A percentile compares a stretch with the other conserved stretches of the same genome.
Conservation (phyloP, 2,797 vertebrate species). For the Arctocebus calabarensis region DNA sequence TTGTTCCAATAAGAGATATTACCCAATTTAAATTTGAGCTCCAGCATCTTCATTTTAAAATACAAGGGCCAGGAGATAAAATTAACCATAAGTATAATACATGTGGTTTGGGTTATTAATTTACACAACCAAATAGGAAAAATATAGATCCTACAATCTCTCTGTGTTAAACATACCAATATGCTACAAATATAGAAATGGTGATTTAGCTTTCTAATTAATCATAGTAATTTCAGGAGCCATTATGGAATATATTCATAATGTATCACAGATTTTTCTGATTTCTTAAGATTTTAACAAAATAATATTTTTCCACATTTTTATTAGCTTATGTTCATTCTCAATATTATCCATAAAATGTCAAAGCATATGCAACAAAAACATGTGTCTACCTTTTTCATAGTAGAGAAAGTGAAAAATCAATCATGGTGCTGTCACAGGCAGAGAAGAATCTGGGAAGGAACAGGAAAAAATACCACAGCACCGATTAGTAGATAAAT, state of each 20-base stretch:
- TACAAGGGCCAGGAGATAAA: background rate
- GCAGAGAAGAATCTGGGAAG: slow-evolving; percentile 59
- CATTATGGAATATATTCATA: background rate
- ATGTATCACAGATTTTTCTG: background rate
- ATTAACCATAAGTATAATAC: background rate
- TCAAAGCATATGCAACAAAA: background rate
- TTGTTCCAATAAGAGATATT: background rate
- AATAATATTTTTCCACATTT: background rate
- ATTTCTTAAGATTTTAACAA: slow-evolving; percentile 56
- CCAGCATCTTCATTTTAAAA: slow-evolving; percentile 23
- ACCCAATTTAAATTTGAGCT: slow-evolving; percentile 34
- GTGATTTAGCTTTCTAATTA: background rate
- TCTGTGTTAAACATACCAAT: background rate
- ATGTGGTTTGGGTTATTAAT: background rate
- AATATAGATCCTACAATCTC: background rate
- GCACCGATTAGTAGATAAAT: slow-evolving; percentile 32
- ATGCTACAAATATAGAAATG: background rate
- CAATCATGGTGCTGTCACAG: slow-evolving; percentile 57
- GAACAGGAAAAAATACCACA: slow-evolving; percentile 53
- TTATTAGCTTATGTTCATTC: slow-evolving; percentile 27
- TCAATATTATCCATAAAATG: slow-evolving; percentile 53
- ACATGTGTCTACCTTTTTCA: background rate
- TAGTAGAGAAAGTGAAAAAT: slow-evolving; percentile 59
- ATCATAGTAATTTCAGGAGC: slow-evolving; percentile 37
- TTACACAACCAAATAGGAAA: slow-evolving; percentile 30